Base-by-base conservation (phyloP, 2,888 invertebrate species). In the Cantharis flavilabris region DNA sequence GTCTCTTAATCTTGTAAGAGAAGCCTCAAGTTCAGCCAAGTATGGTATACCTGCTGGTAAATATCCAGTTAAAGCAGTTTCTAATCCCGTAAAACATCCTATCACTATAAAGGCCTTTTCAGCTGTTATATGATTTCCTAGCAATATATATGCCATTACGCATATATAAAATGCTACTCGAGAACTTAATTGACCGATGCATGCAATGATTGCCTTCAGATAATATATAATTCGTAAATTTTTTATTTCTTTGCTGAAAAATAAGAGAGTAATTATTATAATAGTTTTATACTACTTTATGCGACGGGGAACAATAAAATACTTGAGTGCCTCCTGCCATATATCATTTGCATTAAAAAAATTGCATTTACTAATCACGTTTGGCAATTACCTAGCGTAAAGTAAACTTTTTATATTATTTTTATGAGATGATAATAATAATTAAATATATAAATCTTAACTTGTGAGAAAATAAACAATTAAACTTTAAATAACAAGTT, bases 21-120 rank as follows among this genome's bases (percentile, higher is more conserved):
- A 94, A 71, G 97, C 94, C 28, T 91, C 88, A 0, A 94, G 92
- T 89, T 97, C 97, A 0, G 96, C 94, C 64, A 94, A 90, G 89
- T 94, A 93, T 1, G 94, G 93, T 81, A 97, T 93, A 69, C 93
- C 95, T 89, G 94, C 94, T 0, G 98, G 97, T 83, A 98, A 95
- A 88, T 95, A 95, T 13, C 97, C 93, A 0, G 96, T 96, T 93
- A 97, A 94, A 10, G 95, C 94, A 83, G 95, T 93, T 30, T 96
- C 91, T 76, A 98, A 89, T 74, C 96, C 94, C 84, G 96, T 96
- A 89, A 96, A 97, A 86, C 97, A 95, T 9, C 97, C 94, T 16
- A 96, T 94, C 70, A 97, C 92, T 76, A 97, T 95, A 88, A 97
- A 97, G 14, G 96, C 95, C 85, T 92, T 91, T 86, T 97, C 95